These are phyloP conservation scores for Allolobophora icterica DNA, from an alignment of 2,888 invertebrate genomes.

Conservation along the genomic window DNA sequence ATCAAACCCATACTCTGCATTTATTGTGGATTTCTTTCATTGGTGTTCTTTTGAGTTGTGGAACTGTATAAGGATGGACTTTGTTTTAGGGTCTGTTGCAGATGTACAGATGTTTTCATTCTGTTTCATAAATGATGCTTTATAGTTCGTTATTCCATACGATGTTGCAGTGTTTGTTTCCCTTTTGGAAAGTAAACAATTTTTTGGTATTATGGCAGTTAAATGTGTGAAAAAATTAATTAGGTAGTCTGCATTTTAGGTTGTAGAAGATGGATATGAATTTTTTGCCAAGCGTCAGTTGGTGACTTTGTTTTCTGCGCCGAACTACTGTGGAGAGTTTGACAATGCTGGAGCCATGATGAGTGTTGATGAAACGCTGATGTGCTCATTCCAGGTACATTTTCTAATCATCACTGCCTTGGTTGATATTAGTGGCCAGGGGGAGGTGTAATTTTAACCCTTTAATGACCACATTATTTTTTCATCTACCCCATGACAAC, in stretches of 20 bases:
- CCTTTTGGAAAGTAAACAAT: background rate
- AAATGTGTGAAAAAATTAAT: background rate
- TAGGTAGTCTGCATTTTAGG: constrained; percentile 65
- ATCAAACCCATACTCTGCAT: too few species aligned
- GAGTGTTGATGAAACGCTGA: constrained; percentile 91
- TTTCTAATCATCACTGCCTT: background rate
- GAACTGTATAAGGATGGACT: background rate
- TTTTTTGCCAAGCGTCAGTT: constrained; percentile 98
- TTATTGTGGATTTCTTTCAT: too few species aligned
- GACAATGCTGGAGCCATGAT: constrained; percentile 71
- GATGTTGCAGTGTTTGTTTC: background rate
- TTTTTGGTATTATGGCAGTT: background rate
- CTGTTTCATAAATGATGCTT: background rate
- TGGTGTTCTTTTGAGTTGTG: too few species aligned
- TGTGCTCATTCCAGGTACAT: constrained; percentile 97
- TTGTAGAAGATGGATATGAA: constrained; percentile 98
- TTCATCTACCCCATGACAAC: too few species aligned
- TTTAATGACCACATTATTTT: too few species aligned
- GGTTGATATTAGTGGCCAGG: background rate
- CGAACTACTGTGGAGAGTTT: constrained; percentile 86
- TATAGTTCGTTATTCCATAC: background rate
- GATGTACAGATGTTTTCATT: background rate
- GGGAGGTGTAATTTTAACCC: too few species aligned
- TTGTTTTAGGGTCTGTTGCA: background rate
- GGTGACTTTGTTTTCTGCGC: constrained; percentile 97